Evolutionary conservation across 2,797 vertebrate genomes (phyloP), one percentile per base, ranked within the genome.

Genomic region (Trachops cirrhosus): DNA sequence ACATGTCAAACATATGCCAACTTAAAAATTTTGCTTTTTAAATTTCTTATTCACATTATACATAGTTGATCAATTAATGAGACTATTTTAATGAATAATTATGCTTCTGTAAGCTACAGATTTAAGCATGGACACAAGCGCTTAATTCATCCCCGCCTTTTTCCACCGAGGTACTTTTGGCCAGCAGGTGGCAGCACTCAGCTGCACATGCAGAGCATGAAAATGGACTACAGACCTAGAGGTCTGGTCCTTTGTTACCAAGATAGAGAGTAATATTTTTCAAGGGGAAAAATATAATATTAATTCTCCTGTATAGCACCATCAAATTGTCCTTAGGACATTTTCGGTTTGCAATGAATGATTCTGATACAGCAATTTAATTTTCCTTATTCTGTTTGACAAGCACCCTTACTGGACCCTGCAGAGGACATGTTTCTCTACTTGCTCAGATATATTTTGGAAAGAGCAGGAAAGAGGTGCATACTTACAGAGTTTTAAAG

Each of bases 141-240:
- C 37, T 54, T 59, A 77, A 83, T 86, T 94, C 8, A 79, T 89
- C 94, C 12, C 74, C 93, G 18, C 79, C 11, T 15, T 44, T 9
- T 41, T 21, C 24, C 9, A 74, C 37, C 29, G 1, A 29, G 29
- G 24, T 74, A 74, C 37, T 93, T 86, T 57, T 77, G 68, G 77
- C 87, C 95, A 95, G 92, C 21, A 97, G 96, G 84, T 74, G 97
- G 96, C 94, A 97, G 84, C 73, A 34, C 32, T 52, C 79, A 93
- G n/a, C 39, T 84, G 89, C 50, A 77, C 7, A 86, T 4, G n/a
- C 26, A 37, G 16, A 62, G 46, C 59, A 22, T 34, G 48, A 77
- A 89, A 94, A 64, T 0, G 5, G 14, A 15, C 21, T 91, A 11
- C 9, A 70, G 22, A 37, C 9, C 21, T 8, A 16, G n/a, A 91